phyloP scores from a whole-genome alignment of 1,140 invertebrate genomes.

The Potamilus streckersoni region DNA sequence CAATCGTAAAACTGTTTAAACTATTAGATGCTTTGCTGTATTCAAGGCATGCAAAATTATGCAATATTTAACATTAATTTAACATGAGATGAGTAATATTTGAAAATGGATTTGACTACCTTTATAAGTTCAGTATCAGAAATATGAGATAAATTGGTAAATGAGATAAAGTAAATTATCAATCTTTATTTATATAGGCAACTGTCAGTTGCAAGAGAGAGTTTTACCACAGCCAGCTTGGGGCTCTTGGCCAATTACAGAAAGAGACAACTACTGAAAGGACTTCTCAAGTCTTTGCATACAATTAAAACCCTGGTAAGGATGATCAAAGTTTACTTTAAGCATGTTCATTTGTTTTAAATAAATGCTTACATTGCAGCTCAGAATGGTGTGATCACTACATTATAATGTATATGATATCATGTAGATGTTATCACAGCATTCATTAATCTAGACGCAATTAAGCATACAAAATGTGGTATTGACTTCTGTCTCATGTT shows the following conservation, averaged over 20 bases:
- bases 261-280: conserved; percentile 83
- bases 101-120: neutral
- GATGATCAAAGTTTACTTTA: neutral
- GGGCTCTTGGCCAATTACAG: conserved; percentile 88
- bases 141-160: neutral
- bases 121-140: neutral
- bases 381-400: too few species aligned
- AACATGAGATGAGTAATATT: neutral
- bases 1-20: neutral
- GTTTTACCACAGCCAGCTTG: conserved; percentile 86
- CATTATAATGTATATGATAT: too few species aligned
- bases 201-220: conserved; percentile 79
- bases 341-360: too few species aligned
- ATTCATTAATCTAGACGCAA: too few species aligned
- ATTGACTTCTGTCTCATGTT: too few species aligned
- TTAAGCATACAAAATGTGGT: too few species aligned
- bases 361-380: too few species aligned
- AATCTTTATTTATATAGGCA: conserved; percentile 48
- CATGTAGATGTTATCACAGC: too few species aligned
- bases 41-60: neutral
- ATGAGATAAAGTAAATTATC: neutral
- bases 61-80: neutral
- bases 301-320: conserved; percentile 85
- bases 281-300: conserved; percentile 82
- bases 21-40: too few species aligned